phyloP scores from a whole-genome alignment of 2,113 vertebrate species.

The Eulemur macaco region DNA sequence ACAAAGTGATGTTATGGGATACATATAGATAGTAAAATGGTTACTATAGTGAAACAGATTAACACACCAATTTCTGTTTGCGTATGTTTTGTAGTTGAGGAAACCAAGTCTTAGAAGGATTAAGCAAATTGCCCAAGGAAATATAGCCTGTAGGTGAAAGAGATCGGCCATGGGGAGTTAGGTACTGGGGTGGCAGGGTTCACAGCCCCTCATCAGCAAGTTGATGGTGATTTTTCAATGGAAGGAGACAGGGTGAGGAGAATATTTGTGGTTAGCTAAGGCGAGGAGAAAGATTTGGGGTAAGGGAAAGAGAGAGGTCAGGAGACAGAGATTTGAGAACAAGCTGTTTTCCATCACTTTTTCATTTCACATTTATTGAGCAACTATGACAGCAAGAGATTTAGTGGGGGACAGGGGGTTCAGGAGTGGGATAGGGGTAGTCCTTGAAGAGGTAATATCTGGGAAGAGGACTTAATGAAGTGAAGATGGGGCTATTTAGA shows the following conservation, averaged over 20 bases:
- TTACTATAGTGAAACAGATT: not conserved
- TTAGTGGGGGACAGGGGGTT: accelerated
- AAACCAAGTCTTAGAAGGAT: not conserved
- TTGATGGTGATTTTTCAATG: not conserved
- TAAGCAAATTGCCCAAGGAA: not conserved
- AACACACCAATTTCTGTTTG: not conserved
- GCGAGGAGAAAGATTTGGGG: not conserved
- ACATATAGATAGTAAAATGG: not conserved
- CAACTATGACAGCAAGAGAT: not conserved
- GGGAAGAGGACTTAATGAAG: not conserved
- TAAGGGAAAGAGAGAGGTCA: not conserved
- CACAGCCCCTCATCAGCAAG: not conserved
- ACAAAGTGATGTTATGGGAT: not conserved
- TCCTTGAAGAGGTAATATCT: not conserved
- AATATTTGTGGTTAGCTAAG: not conserved
- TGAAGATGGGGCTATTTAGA: not conserved
- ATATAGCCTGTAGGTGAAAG: not conserved
- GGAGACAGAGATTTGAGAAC: not conserved
- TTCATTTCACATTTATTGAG: not conserved
- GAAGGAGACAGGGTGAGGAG: not conserved
- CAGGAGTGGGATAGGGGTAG: no score
- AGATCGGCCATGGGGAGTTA: not conserved
- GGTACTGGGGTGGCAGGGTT: not conserved
- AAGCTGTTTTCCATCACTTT: not conserved
- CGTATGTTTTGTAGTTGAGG: not conserved